Conservation (phyloP, 53 echinoderm and acorn worm genomes). For the Actinopyga echinites region DNA sequence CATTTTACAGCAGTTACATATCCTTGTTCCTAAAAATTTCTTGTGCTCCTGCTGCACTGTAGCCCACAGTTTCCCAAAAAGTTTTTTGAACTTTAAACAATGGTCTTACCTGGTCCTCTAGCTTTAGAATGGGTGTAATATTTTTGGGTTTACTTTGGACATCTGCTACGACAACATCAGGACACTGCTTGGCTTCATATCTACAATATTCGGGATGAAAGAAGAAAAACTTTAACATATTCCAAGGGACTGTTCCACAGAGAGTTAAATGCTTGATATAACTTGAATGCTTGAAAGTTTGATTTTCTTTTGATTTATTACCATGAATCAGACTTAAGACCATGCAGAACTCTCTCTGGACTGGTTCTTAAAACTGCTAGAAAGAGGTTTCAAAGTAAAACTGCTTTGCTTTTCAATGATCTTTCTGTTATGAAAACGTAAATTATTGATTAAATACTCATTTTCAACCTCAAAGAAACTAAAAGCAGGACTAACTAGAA, state of each 20-base stretch:
- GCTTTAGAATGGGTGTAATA: too few relatives aligned
- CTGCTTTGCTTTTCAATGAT: too few relatives aligned
- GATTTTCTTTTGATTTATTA: not conserved
- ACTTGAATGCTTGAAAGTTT: not conserved
- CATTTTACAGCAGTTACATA: too few relatives aligned
- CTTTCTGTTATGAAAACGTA: too few relatives aligned
- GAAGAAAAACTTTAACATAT: not conserved
- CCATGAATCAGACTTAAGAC: not conserved
- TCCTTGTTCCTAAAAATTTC: too few relatives aligned
- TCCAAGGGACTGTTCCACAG: not conserved
- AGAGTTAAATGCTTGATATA: not conserved
- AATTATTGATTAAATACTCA: too few relatives aligned
- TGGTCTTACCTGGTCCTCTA: too few relatives aligned
- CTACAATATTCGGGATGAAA: constrained; percentile 22
- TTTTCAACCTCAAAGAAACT: too few relatives aligned
- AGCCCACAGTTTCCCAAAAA: too few relatives aligned
- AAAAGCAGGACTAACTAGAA: too few relatives aligned
- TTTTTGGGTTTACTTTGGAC: constrained; percentile 43
- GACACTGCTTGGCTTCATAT: constrained; percentile 71
- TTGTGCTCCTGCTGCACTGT: too few relatives aligned
- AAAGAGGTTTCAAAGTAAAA: not conserved
- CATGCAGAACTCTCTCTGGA: not conserved
- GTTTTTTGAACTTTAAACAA: too few relatives aligned
- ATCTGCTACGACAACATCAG: constrained; percentile 83
- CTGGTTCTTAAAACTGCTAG: not conserved